These are phyloP conservation scores for Drosophila subpulchrella DNA, from an alignment of 1,140 invertebrate genomes.

Conservation along the genomic window DNA sequence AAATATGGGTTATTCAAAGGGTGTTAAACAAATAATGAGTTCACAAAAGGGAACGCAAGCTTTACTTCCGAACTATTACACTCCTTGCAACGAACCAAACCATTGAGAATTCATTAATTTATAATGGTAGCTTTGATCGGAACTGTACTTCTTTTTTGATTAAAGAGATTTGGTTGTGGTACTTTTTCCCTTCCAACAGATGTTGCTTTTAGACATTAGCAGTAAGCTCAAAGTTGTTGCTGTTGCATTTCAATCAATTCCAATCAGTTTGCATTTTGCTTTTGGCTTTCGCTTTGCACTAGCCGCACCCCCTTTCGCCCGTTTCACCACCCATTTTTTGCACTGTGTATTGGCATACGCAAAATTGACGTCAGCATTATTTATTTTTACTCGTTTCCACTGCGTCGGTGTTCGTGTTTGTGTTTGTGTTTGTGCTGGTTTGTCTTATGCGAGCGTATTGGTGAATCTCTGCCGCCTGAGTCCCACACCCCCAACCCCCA, in stretches of 20 bases:
- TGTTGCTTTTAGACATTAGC: constrained; percentile 37
- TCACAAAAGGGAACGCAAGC: too few species aligned
- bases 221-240: constrained; percentile 33
- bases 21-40: too few species aligned
- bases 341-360: constrained; percentile 74
- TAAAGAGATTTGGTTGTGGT: not conserved
- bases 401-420: constrained; percentile 51
- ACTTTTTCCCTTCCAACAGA: not conserved
- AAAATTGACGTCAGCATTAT: constrained; percentile 82
- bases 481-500: not conserved
- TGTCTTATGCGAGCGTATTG: constrained; percentile 9
- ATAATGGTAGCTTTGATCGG: not conserved
- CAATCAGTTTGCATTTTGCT: constrained; percentile 69
- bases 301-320: not conserved
- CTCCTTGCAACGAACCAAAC: too few species aligned
- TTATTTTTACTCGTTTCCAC: constrained; percentile 71
- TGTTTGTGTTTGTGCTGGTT: constrained; percentile 21
- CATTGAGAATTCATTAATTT: not conserved
- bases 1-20: too few species aligned
- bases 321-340: not conserved
- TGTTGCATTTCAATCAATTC: constrained; percentile 76
- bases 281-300: constrained; percentile 41
- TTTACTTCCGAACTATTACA: too few species aligned
- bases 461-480: constrained; percentile 16
- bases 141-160: not conserved